Evolutionary conservation across 1,140 invertebrate genomes (phyloP), one percentile per base, ranked within the genome.

Genomic region (Dryas iulia): DNA sequence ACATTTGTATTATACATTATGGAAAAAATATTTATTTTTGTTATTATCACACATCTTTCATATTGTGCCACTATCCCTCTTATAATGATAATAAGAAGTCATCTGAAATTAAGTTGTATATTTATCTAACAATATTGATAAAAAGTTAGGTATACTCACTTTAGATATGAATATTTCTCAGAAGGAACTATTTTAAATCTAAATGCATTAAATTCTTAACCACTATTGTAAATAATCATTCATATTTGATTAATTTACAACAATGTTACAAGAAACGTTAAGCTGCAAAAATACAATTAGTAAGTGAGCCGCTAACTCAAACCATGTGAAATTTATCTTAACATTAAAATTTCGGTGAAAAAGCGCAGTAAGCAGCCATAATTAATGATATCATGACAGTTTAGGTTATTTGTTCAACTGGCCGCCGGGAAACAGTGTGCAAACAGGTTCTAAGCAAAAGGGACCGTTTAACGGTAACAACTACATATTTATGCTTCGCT

Each of bases 301-400:
- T 56, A 25, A 25, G 11, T 25, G 8, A 56, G 11, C n/a, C 8
- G 10, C 30, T 28, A 28, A 10, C 30, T 31, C 8, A 10, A 21
- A 21, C 39, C 14, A 47, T 47, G 56, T 54, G 66, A 72, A 72
- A 61, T 68, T 64, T 58, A 47, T 53, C 53, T 59, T 47, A 26
- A 61, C 33, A 47, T 54, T 62, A 14, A 62, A 23, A 69, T 57
- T 69, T 63, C 53, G 54, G 25, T 23, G 31, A 69, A 69, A 58
- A 35, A 26, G 26, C 24, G 21, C 39, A 47, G 0, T 47, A 47
- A 59, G 59, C 23, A 35, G 26, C 18, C 28, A 57, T 82, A 86
- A 90, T 87, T 86, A 86, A 90, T 87, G 86, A 87, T 90, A 72
- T 83, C 66, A 39, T 70, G 82, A 82, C 87, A 82, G 69, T 67